phyloP scores from a whole-genome alignment of 2,113 vertebrate genomes.

The Climacteris rufus region DNA sequence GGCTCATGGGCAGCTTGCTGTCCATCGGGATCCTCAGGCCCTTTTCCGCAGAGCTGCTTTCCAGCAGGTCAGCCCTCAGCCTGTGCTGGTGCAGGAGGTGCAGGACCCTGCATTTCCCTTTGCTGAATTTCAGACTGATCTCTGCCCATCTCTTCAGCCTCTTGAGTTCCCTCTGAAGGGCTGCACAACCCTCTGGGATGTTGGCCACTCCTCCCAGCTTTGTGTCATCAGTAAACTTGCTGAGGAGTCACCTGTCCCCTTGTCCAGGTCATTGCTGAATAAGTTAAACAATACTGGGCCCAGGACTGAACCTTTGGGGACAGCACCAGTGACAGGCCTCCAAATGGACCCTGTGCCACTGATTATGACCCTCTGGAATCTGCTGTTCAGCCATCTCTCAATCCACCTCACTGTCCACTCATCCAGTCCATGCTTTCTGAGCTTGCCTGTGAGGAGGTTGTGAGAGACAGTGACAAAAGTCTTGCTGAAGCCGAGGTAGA shows the following conservation, averaged over 20 bases:
- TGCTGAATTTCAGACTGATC: neutral
- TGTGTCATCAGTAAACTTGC: neutral
- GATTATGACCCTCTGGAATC: neutral
- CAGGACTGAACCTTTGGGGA: neutral
- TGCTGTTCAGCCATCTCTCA: neutral
- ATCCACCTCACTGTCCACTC: too few species aligned
- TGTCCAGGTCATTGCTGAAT: neutral
- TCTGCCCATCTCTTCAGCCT: neutral
- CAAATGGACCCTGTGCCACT: neutral
- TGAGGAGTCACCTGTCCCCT: too few species aligned
- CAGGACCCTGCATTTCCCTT: neutral
- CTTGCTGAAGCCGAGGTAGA: neutral
- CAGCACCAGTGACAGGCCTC: neutral
- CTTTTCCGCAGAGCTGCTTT: neutral
- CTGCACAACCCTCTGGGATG: neutral
- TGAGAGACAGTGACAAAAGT: neutral
- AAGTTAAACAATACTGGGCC: neutral
- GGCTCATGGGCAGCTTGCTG: neutral
- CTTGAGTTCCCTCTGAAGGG: neutral
- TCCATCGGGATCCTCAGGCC: neutral
- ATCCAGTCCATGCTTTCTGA: neutral
- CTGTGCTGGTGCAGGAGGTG: neutral
- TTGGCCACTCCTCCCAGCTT: neutral
- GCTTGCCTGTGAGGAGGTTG: neutral
- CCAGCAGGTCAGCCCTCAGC: neutral